Conservation (phyloP, 2,888 invertebrate genomes). For the Diogma glabrata region DNA sequence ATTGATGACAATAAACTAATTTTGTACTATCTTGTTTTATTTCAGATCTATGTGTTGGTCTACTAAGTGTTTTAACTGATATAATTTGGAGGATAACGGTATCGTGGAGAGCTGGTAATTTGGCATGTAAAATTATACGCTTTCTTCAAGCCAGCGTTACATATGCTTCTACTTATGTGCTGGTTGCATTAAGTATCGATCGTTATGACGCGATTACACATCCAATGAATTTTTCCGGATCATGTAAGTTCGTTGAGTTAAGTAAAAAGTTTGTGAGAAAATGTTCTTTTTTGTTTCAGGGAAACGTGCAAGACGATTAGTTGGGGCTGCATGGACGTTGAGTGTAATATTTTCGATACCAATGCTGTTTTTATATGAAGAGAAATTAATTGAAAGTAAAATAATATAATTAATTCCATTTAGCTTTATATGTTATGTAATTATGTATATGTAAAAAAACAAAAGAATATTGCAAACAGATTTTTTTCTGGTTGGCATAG, state of each 20-base stretch:
- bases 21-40: conserved; percentile 25
- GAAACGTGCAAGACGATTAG: conserved; percentile 69
- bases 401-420: too few relatives aligned
- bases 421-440: too few relatives aligned
- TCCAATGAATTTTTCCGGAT: conserved; percentile 90
- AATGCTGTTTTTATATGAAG: conserved; percentile 68
- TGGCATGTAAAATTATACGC: conserved; percentile 76
- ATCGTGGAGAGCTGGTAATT: conserved; percentile 78
- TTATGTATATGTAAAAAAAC: too few relatives aligned
- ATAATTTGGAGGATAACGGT: conserved; percentile 83
- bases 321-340: conserved; percentile 70
- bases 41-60: conserved; percentile 77
- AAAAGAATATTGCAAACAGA: too few relatives aligned
- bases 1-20: not conserved
- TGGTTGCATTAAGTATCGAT: conserved; percentile 85
- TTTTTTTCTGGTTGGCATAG: too few relatives aligned
- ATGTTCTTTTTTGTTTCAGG: conserved; percentile 41
- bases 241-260: conserved; percentile 57
- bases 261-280: not conserved
- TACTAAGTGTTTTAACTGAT: conserved; percentile 80
- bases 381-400: conserved; percentile 62
- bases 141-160: conserved; percentile 81
- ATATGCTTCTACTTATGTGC: conserved; percentile 84
- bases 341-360: conserved; percentile 75
- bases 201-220: conserved; percentile 88